phyloP scores from a whole-genome alignment of 2,888 invertebrate genomes.

The Entomobrya multifasciata region DNA sequence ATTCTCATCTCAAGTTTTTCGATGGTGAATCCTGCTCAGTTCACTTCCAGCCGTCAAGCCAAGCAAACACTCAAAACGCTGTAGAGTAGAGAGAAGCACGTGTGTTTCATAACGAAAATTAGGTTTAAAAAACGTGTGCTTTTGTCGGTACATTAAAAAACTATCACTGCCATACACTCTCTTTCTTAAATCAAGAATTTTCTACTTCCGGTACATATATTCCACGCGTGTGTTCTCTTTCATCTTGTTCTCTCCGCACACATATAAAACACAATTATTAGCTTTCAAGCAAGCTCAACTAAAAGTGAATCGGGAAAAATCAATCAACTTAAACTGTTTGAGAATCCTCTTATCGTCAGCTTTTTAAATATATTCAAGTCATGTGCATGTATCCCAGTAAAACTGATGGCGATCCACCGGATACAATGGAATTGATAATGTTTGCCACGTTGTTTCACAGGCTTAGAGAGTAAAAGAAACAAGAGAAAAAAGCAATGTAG shows the following conservation, averaged over 20 bases:
- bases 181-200: neutral
- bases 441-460: neutral
- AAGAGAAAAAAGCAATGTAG: neutral
- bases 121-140: no score
- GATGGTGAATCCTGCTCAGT: no score
- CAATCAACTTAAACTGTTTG: neutral
- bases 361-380: neutral
- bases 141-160: neutral
- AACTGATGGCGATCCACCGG: no score
- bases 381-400: neutral
- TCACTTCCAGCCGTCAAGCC: no score
- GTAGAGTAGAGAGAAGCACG: no score
- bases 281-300: neutral
- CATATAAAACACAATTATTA: neutral
- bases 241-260: no score
- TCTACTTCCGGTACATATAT: neutral
- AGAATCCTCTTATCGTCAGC: neutral
- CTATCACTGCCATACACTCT: constrained; percentile 13
- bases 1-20: no score
- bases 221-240: neutral
- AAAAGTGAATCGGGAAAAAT: constrained; percentile 5
- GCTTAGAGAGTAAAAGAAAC: no score
- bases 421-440: neutral
- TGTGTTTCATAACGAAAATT: no score
- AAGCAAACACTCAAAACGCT: no score